phyloP scores from a whole-genome alignment of 1,140 invertebrate species.

The Cephus cinctus region DNA sequence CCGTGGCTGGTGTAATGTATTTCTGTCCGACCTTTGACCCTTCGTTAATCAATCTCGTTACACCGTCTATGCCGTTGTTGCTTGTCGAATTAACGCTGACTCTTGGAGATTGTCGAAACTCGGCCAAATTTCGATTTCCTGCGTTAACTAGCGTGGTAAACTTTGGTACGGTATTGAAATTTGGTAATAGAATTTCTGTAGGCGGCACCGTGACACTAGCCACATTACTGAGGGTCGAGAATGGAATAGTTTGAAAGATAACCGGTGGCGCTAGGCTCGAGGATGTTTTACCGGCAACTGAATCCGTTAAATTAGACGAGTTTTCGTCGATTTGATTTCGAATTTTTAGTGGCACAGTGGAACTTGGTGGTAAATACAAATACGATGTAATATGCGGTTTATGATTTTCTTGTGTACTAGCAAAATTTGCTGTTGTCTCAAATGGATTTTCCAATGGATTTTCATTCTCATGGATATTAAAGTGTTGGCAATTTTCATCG shows the following conservation, averaged over 20 bases:
- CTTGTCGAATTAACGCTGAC: too few relatives aligned
- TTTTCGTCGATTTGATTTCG: neutral
- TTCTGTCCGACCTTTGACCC: too few relatives aligned
- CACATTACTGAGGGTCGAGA: neutral
- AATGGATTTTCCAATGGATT: neutral
- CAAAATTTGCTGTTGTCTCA: too few relatives aligned
- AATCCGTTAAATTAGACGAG: neutral
- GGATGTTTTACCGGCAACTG: neutral
- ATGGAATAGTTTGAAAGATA: neutral
- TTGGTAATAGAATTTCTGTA: constrained; percentile 7
- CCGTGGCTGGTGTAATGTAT: constrained; percentile 18
- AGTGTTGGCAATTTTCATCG: neutral
- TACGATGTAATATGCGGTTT: neutral
- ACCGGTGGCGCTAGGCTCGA: too few relatives aligned
- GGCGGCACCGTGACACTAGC: neutral
- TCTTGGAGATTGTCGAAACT: too few relatives aligned
- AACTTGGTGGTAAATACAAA: neutral
- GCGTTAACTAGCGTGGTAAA: too few relatives aligned
- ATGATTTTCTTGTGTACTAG: too few relatives aligned
- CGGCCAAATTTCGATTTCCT: too few relatives aligned
- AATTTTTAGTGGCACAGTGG: neutral
- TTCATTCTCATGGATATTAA: neutral
- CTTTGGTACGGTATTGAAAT: too few relatives aligned
- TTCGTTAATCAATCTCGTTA: too few relatives aligned
- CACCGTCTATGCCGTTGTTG: too few relatives aligned